These are phyloP conservation scores for Lamproptera curius DNA, from an alignment of 2,888 invertebrate species.

Conservation along the genomic window DNA sequence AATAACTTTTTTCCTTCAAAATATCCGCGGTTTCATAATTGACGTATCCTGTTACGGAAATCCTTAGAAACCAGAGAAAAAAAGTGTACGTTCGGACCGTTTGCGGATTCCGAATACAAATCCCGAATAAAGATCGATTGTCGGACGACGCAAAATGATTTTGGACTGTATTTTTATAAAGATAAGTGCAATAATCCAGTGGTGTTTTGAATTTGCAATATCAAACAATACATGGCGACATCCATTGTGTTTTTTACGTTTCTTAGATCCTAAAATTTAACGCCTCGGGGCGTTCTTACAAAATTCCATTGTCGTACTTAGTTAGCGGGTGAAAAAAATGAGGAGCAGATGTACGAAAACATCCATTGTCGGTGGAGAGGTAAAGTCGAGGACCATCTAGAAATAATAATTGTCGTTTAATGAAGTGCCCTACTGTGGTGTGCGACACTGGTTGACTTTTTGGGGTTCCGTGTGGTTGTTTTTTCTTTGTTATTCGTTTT, in stretches of 20 bases:
- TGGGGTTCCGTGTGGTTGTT: constrained; percentile 22
- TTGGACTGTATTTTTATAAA: not conserved
- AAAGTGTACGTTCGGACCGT: constrained; percentile 19
- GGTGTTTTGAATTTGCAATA: constrained; percentile 11
- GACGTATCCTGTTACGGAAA: constrained; percentile 41
- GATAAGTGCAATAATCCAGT: not conserved
- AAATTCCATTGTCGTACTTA: constrained; percentile 37
- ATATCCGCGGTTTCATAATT: constrained; percentile 34
- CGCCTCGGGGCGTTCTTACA: constrained; percentile 46
- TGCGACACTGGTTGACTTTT: constrained; percentile 27
- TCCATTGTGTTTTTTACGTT: constrained; percentile 36
- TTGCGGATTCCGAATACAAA: constrained; percentile 20
- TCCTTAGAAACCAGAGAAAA: constrained; percentile 22
- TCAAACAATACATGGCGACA: constrained; percentile 38
- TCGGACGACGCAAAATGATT: not conserved
- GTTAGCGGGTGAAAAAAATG: constrained; percentile 35
- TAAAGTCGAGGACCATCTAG: constrained; percentile 50
- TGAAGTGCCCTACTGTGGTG: constrained; percentile 47
- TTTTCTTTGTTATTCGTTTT: no score
- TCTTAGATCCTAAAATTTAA: constrained; percentile 57
- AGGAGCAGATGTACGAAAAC: constrained; percentile 55
- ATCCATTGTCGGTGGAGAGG: constrained; percentile 43
- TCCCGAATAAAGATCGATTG: not conserved
- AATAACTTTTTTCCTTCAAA: constrained; percentile 21
- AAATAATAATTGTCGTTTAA: constrained; percentile 63